These are phyloP conservation scores for Opisthocomus hoazin DNA, from an alignment of 2,113 vertebrate genomes.

Conservation along the genomic window DNA sequence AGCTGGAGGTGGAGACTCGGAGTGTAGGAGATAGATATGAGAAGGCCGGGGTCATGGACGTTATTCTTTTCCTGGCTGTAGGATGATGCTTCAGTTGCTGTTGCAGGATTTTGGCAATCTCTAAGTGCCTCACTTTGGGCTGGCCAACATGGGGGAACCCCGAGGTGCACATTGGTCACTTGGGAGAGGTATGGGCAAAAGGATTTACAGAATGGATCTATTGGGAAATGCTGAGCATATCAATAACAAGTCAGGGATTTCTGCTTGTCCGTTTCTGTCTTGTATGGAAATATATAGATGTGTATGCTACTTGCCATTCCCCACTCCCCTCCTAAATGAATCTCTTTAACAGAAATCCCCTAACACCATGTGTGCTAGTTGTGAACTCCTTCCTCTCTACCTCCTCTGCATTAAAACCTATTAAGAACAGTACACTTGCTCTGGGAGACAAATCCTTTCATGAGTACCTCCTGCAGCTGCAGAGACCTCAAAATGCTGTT, in stretches of 20 bases:
- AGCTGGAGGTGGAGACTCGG: background rate
- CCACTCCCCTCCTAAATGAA: background rate
- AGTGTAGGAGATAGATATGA: background rate
- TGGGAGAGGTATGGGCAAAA: background rate
- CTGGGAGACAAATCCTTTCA: background rate
- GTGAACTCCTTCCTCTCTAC: background rate
- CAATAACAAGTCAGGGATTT: background rate
- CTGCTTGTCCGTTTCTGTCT: background rate
- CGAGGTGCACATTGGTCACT: background rate
- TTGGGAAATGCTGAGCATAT: background rate
- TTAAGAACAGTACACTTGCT: background rate
- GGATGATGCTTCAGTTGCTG: background rate
- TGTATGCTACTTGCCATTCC: background rate
- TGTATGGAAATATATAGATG: background rate
- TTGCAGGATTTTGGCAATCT: background rate
- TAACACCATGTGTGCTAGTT: background rate
- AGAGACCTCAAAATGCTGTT: background rate
- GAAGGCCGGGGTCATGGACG: too few relatives aligned
- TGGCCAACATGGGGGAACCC: background rate
- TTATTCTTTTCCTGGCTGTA: background rate
- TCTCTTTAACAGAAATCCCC: background rate
- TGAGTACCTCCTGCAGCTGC: background rate
- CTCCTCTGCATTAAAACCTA: background rate
- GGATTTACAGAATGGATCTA: background rate
- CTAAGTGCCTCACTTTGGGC: background rate